Percentiles rank a stretch among this genome's conserved stretches.
Evolutionary conservation across 2,888 invertebrate species (phyloP).

Genomic region (Rhynchonema sp.): DNA sequence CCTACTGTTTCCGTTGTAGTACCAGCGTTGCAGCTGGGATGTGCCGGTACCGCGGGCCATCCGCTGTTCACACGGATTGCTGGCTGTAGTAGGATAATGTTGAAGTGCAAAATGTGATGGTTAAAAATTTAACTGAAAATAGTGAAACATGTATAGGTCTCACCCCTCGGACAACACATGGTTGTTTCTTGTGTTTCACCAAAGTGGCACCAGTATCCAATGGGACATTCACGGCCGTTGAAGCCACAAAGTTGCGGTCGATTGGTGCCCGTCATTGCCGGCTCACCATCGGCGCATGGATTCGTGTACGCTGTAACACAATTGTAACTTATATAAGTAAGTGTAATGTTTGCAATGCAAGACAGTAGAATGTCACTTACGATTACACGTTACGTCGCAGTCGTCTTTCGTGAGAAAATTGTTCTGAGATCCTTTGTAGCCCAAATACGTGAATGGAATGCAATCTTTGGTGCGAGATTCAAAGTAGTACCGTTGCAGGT

Average conservation of each 20-base stretch:
- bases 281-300: slow-evolving; percentile 20
- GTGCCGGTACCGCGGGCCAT: not conserved
- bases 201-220: slow-evolving; percentile 9
- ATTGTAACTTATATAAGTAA: not conserved
- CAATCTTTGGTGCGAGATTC: slow-evolving; percentile 13
- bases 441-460: slow-evolving; percentile 13
- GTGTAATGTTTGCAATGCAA: slow-evolving; percentile 1
- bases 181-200: slow-evolving; percentile 1
- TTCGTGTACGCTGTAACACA: slow-evolving; percentile 15
- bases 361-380: no score
- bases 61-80: slow-evolving; percentile 3
- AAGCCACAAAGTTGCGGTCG: slow-evolving; percentile 14
- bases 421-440: slow-evolving; percentile 20
- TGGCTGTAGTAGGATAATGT: not conserved
- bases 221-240: slow-evolving; percentile 5
- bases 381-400: slow-evolving; percentile 22
- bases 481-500: slow-evolving; percentile 17
- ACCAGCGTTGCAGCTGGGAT: slow-evolving; percentile 13
- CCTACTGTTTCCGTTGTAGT: slow-evolving; percentile 14
- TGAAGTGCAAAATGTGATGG: no score
- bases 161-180: slow-evolving; percentile 1
- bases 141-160: no score
- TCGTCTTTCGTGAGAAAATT: slow-evolving; percentile 24
- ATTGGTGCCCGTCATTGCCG: slow-evolving; percentile 14
- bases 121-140: no score